Evolutionary conservation across 2,888 invertebrate genomes (phyloP).

Genomic region (Cephonodes hylas): DNA sequence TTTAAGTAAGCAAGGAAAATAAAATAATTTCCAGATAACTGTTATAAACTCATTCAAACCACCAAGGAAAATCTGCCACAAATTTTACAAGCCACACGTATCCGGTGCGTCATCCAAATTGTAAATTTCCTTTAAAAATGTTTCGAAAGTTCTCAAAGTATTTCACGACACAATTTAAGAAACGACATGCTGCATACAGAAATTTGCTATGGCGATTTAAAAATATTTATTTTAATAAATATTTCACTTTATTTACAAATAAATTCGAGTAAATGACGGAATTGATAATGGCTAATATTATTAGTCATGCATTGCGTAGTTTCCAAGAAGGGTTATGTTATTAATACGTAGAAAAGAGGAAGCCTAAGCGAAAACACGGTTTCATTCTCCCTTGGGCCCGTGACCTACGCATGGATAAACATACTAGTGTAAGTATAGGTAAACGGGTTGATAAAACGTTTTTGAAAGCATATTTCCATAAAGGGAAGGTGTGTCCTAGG

Average conservation of each 20-base stretch:
- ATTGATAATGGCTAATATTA: too few species aligned
- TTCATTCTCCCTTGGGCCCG: not conserved
- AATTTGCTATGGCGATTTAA: too few species aligned
- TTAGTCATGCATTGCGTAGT: too few species aligned
- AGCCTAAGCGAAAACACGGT: not conserved
- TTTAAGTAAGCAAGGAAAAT: not conserved
- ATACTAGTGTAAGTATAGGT: not conserved
- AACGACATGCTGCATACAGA: too few species aligned
- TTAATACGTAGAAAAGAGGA: too few species aligned
- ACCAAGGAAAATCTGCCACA: not conserved
- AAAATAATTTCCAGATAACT: not conserved
- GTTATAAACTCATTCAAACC: not conserved
- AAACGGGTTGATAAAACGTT: not conserved
- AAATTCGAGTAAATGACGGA: too few species aligned
- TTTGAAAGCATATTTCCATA: not conserved
- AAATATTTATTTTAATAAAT: too few species aligned
- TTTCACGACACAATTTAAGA: not conserved
- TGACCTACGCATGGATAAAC: too few species aligned
- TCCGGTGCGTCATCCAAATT: not conserved
- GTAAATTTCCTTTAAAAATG: not conserved
- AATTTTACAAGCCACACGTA: not conserved
- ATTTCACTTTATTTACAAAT: too few species aligned
- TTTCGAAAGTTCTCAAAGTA: not conserved
- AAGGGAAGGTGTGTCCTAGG: not conserved
- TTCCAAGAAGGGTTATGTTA: too few species aligned